Evolutionary conservation across 2,797 vertebrate genomes (phyloP), one percentile per base, ranked within the genome.

Genomic region (Malacoctenus gilli): DNA sequence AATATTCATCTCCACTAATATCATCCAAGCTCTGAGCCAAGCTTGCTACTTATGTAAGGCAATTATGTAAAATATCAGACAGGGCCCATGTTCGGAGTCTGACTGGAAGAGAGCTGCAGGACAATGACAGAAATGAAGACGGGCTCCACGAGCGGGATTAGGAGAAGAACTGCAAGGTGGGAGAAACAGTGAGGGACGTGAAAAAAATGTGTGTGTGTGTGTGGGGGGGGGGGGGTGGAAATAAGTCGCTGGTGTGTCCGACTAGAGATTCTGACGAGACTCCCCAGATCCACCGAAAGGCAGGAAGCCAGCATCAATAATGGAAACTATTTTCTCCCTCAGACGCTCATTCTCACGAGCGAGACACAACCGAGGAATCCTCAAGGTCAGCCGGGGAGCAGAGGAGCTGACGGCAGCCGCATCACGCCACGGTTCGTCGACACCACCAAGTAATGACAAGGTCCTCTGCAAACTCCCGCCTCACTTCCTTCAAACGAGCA

Each of bases 11-110:
- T 82, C 51, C 62, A 59, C 88, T 91, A 90, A 90, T 91, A 92
- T 91, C 91, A 90, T 77, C 87, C 87, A 68, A 87, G 90, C 89
- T 89, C 85, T 60, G 86, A 88, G 88, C 84, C 72, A 80, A 90
- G 87, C 86, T 80, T 76, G 85, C 85, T 91, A 91, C 90, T 92
- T 92, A 92, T 91, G 91, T 92, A 92, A 92, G 91, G 89, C 90
- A 91, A 92, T 92, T 92, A 92, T 91, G 90, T 92, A 91, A 92
- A 92, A 90, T 89, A 88, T 89, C 86, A 91, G 86, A 89, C 85
- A 85, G 69, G 68, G 85, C 73, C 83, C 63, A 82, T 84, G 89
- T 85, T 88, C 85, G 83, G 72, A 86, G 70, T 82, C 68, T 85
- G 82, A 84, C 87, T 89, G 80, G 69, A 82, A 79, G 77, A 85